These are phyloP conservation scores for Beris morrisii DNA, from an alignment of 2,888 invertebrate species.

Conservation along the genomic window DNA sequence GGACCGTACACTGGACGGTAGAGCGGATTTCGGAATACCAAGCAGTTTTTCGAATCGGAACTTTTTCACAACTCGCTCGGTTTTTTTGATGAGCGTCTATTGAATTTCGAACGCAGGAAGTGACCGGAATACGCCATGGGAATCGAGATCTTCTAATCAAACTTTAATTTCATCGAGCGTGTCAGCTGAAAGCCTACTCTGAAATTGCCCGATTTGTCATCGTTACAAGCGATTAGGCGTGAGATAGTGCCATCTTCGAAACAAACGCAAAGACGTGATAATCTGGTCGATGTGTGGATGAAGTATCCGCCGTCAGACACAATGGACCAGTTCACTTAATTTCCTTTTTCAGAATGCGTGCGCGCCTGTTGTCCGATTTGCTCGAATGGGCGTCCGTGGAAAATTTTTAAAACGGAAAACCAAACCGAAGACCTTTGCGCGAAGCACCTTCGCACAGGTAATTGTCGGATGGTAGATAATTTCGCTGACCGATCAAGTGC, in stretches of 20 bases:
- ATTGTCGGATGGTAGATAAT: slow-evolving; percentile 15
- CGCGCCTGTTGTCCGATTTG: no score
- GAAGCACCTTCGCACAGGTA: not conserved
- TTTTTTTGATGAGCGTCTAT: slow-evolving; percentile 4
- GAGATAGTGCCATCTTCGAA: slow-evolving; percentile 4
- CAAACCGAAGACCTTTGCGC: no score
- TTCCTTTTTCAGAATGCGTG: no score
- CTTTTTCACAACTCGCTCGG: not conserved
- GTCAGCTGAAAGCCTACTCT: no score
- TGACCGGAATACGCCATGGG: no score
- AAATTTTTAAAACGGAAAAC: no score
- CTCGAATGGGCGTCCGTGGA: no score
- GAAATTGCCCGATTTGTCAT: slow-evolving; percentile 35
- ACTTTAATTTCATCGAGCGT: no score
- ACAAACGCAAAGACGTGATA: not conserved
- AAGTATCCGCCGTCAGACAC: no score
- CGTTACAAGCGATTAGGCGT: slow-evolving; percentile 34
- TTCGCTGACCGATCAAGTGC: slow-evolving; percentile 23
- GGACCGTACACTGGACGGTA: not conserved
- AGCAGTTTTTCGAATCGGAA: slow-evolving; percentile 22
- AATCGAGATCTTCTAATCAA: no score
- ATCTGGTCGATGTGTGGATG: not conserved
- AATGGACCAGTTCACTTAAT: no score
- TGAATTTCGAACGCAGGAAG: no score
- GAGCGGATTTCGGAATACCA: slow-evolving; percentile 18